These are phyloP conservation scores for Onychomys leucogaster DNA, from an alignment of 2,797 vertebrate genomes.

Conservation along the genomic window DNA sequence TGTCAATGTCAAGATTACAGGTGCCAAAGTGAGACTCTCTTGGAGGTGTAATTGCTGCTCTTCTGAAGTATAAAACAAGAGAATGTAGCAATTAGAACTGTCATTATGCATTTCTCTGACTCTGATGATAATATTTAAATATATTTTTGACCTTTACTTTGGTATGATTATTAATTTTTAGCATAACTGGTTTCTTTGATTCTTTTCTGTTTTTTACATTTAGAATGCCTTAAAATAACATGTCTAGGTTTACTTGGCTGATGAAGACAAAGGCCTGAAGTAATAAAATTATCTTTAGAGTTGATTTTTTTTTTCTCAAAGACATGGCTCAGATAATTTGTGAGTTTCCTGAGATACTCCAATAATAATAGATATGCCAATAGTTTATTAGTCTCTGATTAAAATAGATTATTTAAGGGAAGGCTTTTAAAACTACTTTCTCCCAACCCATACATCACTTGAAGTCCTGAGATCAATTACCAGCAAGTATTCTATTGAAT, in stretches of 20 bases:
- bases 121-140: constrained; percentile 84
- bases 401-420: background rate
- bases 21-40: constrained; percentile 82
- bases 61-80: constrained; percentile 86
- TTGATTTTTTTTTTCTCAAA: constrained; percentile 14
- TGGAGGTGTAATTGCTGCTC: constrained; percentile 86
- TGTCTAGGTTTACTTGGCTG: constrained; percentile 23
- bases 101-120: constrained; percentile 85
- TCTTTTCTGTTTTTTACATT: constrained; percentile 58
- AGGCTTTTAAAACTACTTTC: background rate
- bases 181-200: constrained; percentile 75
- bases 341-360: background rate
- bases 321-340: background rate
- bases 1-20: constrained; percentile 76
- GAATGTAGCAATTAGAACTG: constrained; percentile 88
- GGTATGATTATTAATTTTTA: constrained; percentile 68
- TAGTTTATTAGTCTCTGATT: constrained; percentile 34
- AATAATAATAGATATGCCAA: background rate
- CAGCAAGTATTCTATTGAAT: background rate
- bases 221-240: constrained; percentile 70
- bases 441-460: background rate
- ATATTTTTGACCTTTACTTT: constrained; percentile 86
- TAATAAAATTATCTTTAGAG: constrained; percentile 22
- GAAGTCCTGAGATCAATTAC: background rate
- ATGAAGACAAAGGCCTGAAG: constrained; percentile 20